Percentiles rank a stretch among this genome's conserved stretches.
phyloP scores from a whole-genome alignment of 2,113 vertebrate species.

The Odocoileus hemionus region DNA sequence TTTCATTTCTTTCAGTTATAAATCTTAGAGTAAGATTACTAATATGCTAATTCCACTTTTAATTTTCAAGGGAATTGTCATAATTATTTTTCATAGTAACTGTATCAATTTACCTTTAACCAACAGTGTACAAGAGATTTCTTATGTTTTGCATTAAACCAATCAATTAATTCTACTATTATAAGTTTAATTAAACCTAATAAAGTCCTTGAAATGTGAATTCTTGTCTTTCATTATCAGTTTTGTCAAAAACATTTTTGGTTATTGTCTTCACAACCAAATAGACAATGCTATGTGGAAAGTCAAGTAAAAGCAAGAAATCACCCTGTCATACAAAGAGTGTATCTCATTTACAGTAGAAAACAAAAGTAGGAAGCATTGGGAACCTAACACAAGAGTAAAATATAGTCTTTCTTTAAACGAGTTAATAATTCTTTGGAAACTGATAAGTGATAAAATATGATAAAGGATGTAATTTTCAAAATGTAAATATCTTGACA shows the following conservation, averaged over 20 bases:
- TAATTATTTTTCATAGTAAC: not conserved
- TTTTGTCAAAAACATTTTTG: not conserved
- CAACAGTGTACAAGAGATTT: not conserved
- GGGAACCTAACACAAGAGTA: not conserved
- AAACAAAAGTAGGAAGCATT: not conserved
- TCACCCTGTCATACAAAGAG: not conserved
- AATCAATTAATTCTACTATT: slow-evolving; percentile 44
- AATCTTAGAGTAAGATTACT: not conserved
- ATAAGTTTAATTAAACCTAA: slow-evolving; percentile 32
- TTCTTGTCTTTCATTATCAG: not conserved
- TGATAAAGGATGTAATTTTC: not conserved
- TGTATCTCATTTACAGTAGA: slow-evolving; percentile 9
- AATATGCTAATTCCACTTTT: not conserved
- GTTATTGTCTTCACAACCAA: not conserved
- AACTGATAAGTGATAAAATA: not conserved
- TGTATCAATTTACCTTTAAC: not conserved
- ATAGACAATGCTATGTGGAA: not conserved
- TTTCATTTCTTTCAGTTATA: not conserved
- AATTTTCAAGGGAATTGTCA: not conserved
- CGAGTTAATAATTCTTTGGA: not conserved
- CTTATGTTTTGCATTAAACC: not conserved
- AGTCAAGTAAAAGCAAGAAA: not conserved
- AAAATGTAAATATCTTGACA: not conserved
- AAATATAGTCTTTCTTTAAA: not conserved
- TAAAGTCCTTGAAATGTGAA: slow-evolving; percentile 3